These are phyloP conservation scores for Pristionchus exspectatus DNA, from an alignment of 2,888 invertebrate species.

Conservation along the genomic window DNA sequence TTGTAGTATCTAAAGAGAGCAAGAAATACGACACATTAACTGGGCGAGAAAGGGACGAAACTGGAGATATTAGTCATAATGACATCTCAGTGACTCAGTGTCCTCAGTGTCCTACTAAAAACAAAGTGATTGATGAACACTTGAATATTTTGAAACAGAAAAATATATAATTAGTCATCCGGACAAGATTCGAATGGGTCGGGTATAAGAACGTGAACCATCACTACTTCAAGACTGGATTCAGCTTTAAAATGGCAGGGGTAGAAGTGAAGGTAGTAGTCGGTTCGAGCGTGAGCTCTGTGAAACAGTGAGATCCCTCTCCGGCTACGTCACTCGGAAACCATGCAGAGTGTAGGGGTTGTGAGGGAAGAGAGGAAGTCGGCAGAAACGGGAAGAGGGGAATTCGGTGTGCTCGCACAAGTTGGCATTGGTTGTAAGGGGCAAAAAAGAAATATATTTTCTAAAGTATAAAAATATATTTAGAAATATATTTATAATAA, in stretches of 20 bases:
- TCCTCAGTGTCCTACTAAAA: too few relatives aligned
- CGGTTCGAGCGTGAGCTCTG: neutral
- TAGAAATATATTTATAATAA: too few relatives aligned
- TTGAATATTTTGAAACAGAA: neutral
- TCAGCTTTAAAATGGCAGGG: neutral
- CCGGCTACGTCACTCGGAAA: neutral
- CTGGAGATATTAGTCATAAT: too few relatives aligned
- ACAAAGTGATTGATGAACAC: neutral
- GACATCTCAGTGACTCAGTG: too few relatives aligned
- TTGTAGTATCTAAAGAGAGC: too few relatives aligned
- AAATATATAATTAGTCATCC: neutral
- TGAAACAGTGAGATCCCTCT: neutral
- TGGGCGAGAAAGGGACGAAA: too few relatives aligned
- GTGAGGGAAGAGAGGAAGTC: neutral
- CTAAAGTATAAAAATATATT: too few relatives aligned
- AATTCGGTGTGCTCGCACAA: too few relatives aligned
- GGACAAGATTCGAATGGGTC: neutral
- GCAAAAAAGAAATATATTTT: too few relatives aligned
- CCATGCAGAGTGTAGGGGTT: neutral
- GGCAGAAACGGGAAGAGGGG: neutral
- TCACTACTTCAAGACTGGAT: neutral
- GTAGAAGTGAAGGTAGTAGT: neutral
- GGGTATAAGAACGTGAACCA: neutral
- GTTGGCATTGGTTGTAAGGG: too few relatives aligned
- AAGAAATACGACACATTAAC: too few relatives aligned